Conservation (phyloP, 2,113 vertebrate genomes). For the Ammodytes dubius region DNA sequence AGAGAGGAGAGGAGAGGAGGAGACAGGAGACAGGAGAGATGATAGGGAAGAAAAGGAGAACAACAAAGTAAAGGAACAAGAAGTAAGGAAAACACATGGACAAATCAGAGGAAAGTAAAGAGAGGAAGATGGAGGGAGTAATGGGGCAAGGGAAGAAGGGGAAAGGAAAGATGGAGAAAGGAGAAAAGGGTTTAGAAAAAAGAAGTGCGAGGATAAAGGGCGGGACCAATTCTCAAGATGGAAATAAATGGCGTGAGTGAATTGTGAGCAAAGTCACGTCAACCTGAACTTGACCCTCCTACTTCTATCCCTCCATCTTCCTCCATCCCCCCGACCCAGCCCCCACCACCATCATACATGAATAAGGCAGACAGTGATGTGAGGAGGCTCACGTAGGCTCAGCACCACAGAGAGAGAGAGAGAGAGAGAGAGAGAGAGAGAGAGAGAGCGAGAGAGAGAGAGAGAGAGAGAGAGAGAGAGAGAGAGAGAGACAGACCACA, state of each 20-base stretch:
- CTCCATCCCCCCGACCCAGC: background rate
- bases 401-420: constrained; percentile 8
- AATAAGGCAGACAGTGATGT: constrained; percentile 39
- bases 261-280: constrained; percentile 46
- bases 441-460: too few relatives aligned
- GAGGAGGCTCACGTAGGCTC: constrained; percentile 62
- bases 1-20: background rate
- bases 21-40: background rate
- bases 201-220: background rate
- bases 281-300: constrained; percentile 32
- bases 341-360: background rate
- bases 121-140: background rate
- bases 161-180: background rate
- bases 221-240: background rate
- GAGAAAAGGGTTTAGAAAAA: background rate
- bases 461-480: too few relatives aligned
- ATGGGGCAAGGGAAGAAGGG: background rate
- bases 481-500: too few relatives aligned
- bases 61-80: background rate
- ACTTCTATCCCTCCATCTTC: background rate
- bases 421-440: background rate
- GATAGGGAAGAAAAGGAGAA: background rate
- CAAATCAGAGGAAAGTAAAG: background rate
- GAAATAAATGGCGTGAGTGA: background rate
- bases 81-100: background rate